Evolutionary conservation across 1,140 invertebrate genomes (phyloP), one percentile per base, ranked within the genome.

Genomic region (Ectropis grisescens): DNA sequence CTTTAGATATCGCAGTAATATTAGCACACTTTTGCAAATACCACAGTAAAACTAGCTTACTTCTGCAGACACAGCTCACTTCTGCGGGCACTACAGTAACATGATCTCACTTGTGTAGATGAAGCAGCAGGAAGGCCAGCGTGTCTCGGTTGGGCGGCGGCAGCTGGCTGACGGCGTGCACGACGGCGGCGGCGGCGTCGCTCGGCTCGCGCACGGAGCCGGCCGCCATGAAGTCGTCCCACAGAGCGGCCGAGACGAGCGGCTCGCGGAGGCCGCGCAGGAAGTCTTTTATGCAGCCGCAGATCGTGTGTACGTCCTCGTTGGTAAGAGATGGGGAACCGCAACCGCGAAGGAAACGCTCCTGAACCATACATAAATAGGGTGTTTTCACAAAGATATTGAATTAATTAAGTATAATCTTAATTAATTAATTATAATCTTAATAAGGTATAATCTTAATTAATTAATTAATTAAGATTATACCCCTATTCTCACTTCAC

Each of bases 81-180:
- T n/a, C n/a, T n/a, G n/a, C n/a, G n/a, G n/a, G n/a, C n/a, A n/a
- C n/a, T n/a, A n/a, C n/a, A n/a, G n/a, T n/a, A n/a, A n/a, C n/a
- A n/a, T n/a, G n/a, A n/a, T n/a, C n/a, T n/a, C n/a, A n/a, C n/a
- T n/a, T n/a, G n/a, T n/a, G 90, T 27, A 95, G 81, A 80, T 96
- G 94, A 9, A 93, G 74, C 40, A 94, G 86, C 2, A 96, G 62
- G 67, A 90, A 96, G 5, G 93, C 93, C 4, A 96, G 67, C 0
- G 93, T 94, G 56, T 96, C 93, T 11, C 91, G 83, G 64, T 96
- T 96, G 3, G 93, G 88, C 46, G 87, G 86, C 5, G 94, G 93
- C 14, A 96, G 75, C 48, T 91, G 85, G 10, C 85, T 85, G 34
- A 96, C 86, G 2, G 89, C 88, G 37, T 90, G 85, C 60, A 89